Percentiles rank a stretch among this genome's conserved stretches.
These are phyloP conservation scores for Rotaria magnacalcarata DNA, from an alignment of 2,888 invertebrate genomes.

Conservation along the genomic window DNA sequence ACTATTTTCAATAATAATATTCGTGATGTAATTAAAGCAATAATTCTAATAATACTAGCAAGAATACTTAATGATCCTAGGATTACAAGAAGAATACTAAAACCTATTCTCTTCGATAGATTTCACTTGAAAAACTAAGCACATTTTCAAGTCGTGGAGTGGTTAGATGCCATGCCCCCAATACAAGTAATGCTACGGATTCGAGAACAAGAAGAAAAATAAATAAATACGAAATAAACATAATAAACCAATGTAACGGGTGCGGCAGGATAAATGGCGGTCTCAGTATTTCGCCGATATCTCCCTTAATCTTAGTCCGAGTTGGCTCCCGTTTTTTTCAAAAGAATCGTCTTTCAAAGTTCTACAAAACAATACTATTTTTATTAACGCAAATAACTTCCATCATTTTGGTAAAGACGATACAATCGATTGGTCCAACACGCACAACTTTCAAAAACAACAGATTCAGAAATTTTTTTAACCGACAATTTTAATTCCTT, in stretches of 20 bases:
- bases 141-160: not conserved
- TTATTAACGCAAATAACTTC: too few species aligned
- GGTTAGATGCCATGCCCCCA: not conserved
- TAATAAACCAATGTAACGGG: constrained; percentile 25
- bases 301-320: too few species aligned
- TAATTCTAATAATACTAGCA: not conserved
- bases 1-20: not conserved
- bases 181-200: constrained; percentile 9
- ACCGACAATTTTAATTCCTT: too few species aligned
- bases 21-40: not conserved
- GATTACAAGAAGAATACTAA: not conserved
- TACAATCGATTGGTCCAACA: too few species aligned
- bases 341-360: too few species aligned
- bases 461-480: too few species aligned
- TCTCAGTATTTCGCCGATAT: too few species aligned
- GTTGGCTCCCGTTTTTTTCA: too few species aligned
- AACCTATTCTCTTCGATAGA: constrained; percentile 27
- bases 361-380: too few species aligned
- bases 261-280: too few species aligned
- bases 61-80: not conserved
- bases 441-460: too few species aligned
- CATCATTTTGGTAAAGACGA: too few species aligned
- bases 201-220: constrained; percentile 15
- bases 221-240: not conserved
- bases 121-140: not conserved